Evolutionary conservation across 1,140 invertebrate species (phyloP).

Genomic region (Pectinophora gossypiella): DNA sequence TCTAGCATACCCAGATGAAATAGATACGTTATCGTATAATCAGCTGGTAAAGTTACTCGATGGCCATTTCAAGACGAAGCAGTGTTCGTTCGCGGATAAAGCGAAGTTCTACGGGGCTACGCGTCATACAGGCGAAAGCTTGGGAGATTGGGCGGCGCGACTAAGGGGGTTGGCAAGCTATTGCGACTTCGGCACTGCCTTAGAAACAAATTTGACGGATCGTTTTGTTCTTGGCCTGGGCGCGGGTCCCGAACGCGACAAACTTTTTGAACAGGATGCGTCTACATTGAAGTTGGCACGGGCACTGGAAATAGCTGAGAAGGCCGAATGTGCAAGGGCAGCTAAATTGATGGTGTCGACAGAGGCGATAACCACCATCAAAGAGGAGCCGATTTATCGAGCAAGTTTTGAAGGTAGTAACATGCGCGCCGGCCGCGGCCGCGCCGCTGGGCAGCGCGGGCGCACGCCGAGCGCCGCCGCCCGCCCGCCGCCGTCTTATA

Average conservation of each 20-base stretch:
- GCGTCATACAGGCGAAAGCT: not conserved
- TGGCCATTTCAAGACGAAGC: not conserved
- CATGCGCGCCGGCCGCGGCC: not conserved
- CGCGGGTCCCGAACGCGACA: conserved; percentile 17
- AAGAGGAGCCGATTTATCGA: conserved; percentile 16
- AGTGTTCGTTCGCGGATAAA: conserved; percentile 1
- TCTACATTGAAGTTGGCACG: conserved; percentile 11
- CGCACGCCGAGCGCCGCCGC: not conserved
- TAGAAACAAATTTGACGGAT: conserved; percentile 18
- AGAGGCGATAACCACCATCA: conserved; percentile 1
- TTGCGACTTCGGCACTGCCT: conserved; percentile 18
- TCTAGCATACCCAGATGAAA: not conserved
- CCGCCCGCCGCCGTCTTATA: no score
- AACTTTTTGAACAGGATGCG: conserved; percentile 18
- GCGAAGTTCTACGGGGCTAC: conserved; percentile 2
- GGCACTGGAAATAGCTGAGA: conserved; percentile 18
- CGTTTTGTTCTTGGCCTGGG: conserved; percentile 20
- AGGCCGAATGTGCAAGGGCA: conserved; percentile 9
- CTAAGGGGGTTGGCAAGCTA: conserved; percentile 14
- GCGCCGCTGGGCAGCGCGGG: not conserved
- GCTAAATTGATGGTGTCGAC: no score
- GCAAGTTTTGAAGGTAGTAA: no score
- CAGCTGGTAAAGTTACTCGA: not conserved
- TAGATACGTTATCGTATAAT: not conserved
- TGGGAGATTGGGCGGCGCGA: not conserved